Evolutionary conservation across 2,113 vertebrate genomes (phyloP).

Genomic region (Pseudolaguvia tuberculata): DNA sequence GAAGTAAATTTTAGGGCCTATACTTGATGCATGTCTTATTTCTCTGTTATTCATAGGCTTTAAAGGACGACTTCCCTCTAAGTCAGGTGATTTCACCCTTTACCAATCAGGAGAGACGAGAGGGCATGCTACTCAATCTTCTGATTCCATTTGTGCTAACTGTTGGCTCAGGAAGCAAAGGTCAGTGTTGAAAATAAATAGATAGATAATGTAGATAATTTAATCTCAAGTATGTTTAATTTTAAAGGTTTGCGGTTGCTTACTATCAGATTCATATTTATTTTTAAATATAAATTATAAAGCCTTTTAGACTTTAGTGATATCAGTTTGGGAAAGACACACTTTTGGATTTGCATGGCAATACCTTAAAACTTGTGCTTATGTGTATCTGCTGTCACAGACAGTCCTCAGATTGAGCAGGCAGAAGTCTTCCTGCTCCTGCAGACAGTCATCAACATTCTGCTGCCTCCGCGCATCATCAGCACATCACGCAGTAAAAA

Average conservation of each 20-base stretch:
- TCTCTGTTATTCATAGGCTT: conserved; percentile 72
- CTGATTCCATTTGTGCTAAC: conserved; percentile 98
- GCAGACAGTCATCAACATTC: conserved; percentile 95
- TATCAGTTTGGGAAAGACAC: too few relatives aligned
- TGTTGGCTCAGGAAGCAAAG: conserved; percentile 98
- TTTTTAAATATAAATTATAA: too few relatives aligned
- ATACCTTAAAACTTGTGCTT: not conserved
- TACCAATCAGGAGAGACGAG: conserved; percentile 98
- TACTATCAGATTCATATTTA: too few relatives aligned
- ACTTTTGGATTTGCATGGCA: too few relatives aligned
- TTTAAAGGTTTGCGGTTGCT: too few relatives aligned
- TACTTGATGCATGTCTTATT: not conserved
- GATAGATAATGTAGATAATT: too few relatives aligned
- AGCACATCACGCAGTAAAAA: conserved; percentile 98
- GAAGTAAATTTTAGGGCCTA: too few relatives aligned
- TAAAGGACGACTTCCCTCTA: conserved; percentile 98
- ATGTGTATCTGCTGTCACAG: conserved; percentile 56
- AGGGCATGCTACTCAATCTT: conserved; percentile 98
- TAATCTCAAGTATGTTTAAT: not conserved
- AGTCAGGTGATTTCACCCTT: conserved; percentile 99
- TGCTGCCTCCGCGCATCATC: conserved; percentile 92
- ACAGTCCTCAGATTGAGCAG: conserved; percentile 92
- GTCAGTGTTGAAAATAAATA: conserved; percentile 64
- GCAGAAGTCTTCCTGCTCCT: conserved; percentile 91
- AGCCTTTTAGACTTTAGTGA: too few relatives aligned